phyloP scores from a whole-genome alignment of 2,113 vertebrate species.

The Ptyas mucosa region DNA sequence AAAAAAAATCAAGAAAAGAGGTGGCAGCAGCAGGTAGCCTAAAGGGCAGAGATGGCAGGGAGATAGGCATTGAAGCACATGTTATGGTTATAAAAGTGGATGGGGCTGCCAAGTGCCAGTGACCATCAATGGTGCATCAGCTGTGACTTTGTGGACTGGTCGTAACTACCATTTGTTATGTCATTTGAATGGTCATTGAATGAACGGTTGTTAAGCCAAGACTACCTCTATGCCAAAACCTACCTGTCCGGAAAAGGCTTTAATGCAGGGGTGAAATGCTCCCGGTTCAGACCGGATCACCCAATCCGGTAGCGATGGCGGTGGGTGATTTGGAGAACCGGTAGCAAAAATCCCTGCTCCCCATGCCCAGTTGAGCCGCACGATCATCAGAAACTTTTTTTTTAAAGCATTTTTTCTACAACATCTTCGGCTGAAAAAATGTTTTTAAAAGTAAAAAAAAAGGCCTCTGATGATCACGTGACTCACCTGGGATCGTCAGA shows the following conservation, averaged over 20 bases:
- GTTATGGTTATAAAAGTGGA: neutral
- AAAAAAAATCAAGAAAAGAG: neutral
- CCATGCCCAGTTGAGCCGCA: too few relatives aligned
- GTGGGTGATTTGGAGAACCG: too few relatives aligned
- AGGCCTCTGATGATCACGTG: too few relatives aligned
- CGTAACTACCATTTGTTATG: neutral
- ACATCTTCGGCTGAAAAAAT: too few relatives aligned
- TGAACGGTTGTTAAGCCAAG: neutral
- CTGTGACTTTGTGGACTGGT: neutral
- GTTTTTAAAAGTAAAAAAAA: too few relatives aligned
- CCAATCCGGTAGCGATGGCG: too few relatives aligned
- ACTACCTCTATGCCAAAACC: neutral
- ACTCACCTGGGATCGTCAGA: too few relatives aligned
- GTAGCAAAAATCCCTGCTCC: too few relatives aligned
- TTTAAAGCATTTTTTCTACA: too few relatives aligned
- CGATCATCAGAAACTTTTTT: too few relatives aligned
- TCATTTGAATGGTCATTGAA: neutral
- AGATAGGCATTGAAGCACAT: neutral
- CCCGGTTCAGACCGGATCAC: too few relatives aligned
- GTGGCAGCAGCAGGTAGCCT: neutral
- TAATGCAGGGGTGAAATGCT: too few relatives aligned
- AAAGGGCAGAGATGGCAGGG: neutral
- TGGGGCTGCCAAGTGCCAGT: neutral
- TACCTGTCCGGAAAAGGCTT: neutral
- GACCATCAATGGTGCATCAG: neutral